phyloP scores from a whole-genome alignment of 2,113 vertebrate genomes.

The Nanorana parkeri region DNA sequence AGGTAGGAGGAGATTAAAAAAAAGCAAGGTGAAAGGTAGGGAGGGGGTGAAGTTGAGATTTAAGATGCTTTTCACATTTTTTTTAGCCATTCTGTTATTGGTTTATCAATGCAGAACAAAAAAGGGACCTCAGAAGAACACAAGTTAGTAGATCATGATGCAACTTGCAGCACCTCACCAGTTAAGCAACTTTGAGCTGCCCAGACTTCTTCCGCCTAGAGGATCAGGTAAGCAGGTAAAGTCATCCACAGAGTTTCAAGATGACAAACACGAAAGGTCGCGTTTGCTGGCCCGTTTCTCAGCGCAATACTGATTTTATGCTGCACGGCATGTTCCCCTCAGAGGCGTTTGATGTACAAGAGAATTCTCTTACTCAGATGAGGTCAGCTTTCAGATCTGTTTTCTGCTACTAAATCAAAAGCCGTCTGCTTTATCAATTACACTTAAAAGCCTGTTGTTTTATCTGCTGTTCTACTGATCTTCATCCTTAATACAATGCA shows the following conservation, averaged over 20 bases:
- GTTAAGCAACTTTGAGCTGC: too few species aligned
- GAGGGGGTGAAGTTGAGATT: too few species aligned
- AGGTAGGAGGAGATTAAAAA: too few species aligned
- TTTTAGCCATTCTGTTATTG: too few species aligned
- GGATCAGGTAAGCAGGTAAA: too few species aligned
- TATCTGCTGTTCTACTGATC: background rate
- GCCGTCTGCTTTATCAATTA: conserved; percentile 33
- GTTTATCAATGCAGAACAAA: too few species aligned
- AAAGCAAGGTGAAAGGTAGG: too few species aligned
- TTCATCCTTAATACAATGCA: background rate
- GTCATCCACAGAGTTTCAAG: background rate
- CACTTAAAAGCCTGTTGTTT: conserved; percentile 1
- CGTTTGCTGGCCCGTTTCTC: conserved; percentile 11
- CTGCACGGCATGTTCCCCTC: conserved; percentile 3
- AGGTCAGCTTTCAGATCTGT: conserved; percentile 35
- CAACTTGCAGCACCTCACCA: too few species aligned
- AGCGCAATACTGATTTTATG: conserved; percentile 2
- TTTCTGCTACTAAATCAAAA: conserved; percentile 31
- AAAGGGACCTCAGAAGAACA: too few species aligned
- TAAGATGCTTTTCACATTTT: too few species aligned
- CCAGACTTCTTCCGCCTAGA: too few species aligned
- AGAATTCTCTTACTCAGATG: conserved; percentile 24
- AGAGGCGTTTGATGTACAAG: conserved; percentile 25
- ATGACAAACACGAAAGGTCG: conserved; percentile 12
- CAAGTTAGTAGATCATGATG: too few species aligned